Evolutionary conservation across 2,113 vertebrate genomes (phyloP), one percentile per base, ranked within the genome.

Genomic region (Albula goreensis): DNA sequence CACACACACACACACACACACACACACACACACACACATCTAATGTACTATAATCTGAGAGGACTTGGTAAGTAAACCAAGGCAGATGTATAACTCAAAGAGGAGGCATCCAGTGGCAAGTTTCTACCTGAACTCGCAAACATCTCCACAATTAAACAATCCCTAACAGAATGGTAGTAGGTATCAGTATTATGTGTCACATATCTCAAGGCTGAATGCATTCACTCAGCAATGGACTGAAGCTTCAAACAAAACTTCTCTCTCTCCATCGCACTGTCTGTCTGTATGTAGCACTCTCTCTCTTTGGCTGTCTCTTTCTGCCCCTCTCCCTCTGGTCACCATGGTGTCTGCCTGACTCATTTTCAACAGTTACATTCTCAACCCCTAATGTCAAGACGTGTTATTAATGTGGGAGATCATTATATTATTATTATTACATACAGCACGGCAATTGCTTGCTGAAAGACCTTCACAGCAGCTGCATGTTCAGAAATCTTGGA

Each of bases 391-490:
- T 90, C 84, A 90, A 89, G 87, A 92, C 91, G 90, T 88, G 89
- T 77, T 52, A 85, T 91, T 87, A 91, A 90, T 91, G 89, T 90
- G 90, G 84, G 86, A 89, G 85, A 89, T 88, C 81, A 84, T 80
- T 60, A 82, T 80, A 81, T 57, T 82, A 84, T 80, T 60, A 82
- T 41, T 82, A 84, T 80, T 60, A 82, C 82, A 81, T 57, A 88
- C 82, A 88, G 90, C 88, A 85, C 83, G 3, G 63, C 74, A 22
- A 83, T 15, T 50, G 60, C 17, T 70, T 19, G 19, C 15, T 48
- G 51, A 31, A 50, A 13, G 6, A 78, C 31, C 31, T 17, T 57
- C 6, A 41, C 25, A 48, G 11, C 15, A 79, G 52, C 74, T 56
- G 77, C 70, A 51, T 78, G 52, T 78, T 85, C 50, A 80, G 53